A percentile compares a stretch with the other conserved stretches of the same genome.
These are phyloP conservation scores for Drosophila fungiperda DNA, from an alignment of 2,888 invertebrate genomes.

Conservation along the genomic window DNA sequence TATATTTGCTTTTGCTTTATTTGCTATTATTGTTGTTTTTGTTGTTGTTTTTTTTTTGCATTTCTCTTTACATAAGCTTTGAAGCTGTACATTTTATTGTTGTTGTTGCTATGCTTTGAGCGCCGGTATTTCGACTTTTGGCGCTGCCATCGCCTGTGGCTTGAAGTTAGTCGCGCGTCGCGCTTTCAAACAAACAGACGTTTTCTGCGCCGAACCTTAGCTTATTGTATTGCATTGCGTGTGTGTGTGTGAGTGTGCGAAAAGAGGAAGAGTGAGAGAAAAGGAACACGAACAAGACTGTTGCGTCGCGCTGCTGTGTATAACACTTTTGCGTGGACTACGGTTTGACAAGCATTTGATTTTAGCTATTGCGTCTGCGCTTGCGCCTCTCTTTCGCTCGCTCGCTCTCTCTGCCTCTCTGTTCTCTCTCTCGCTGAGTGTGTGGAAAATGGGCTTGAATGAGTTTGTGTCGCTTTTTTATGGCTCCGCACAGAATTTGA, in stretches of 20 bases:
- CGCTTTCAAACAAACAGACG: conserved; percentile 70
- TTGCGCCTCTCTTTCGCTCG: conserved; percentile 19
- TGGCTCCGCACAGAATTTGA: conserved; percentile 83
- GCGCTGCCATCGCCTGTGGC: conserved; percentile 45
- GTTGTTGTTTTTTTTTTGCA: conserved; percentile 52
- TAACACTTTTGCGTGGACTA: conserved; percentile 49
- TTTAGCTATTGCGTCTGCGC: conserved; percentile 43
- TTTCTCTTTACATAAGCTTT: conserved; percentile 69
- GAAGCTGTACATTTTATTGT: conserved; percentile 27
- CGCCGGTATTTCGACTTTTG: conserved; percentile 37
- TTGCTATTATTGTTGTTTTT: conserved; percentile 13
- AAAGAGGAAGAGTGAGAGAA: conserved; percentile 7
- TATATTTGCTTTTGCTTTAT: conserved; percentile 28
- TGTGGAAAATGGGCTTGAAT: conserved; percentile 83
- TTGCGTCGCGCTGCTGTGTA: conserved; percentile 35
- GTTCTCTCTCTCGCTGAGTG: not conserved
- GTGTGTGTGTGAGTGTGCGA: conserved; percentile 3
- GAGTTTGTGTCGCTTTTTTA: conserved; percentile 85
- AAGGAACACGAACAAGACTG: conserved; percentile 5
- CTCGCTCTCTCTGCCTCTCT: not conserved
- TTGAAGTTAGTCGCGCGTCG: conserved; percentile 72
- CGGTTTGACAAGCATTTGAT: conserved; percentile 56
- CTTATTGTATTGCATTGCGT: conserved; percentile 7
- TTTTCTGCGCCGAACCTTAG: conserved; percentile 41
- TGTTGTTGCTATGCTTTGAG: conserved; percentile 31